A percentile compares a stretch with the other conserved stretches of the same genome.
phyloP scores from a whole-genome alignment of 35 echinoderm and acorn worm genomes.

The Ophiothrix spiculata region DNA sequence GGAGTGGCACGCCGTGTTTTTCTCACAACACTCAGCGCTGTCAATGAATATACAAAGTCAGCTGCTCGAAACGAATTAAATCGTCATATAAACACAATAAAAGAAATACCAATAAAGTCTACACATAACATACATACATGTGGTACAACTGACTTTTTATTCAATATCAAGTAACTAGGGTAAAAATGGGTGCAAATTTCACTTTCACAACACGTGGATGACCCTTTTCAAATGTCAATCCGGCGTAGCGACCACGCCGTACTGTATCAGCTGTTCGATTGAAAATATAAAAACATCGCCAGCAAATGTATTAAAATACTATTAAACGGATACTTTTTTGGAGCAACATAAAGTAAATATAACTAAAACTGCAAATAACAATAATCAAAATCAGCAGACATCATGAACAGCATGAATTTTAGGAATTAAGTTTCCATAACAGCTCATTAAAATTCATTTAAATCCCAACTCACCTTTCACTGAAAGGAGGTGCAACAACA shows the following conservation, averaged over 20 bases:
- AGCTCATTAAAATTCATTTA: constrained; percentile 16
- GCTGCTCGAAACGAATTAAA: too few relatives aligned
- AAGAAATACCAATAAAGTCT: not conserved
- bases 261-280: constrained; percentile 1
- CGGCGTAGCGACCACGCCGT: not conserved
- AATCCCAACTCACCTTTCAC: not conserved
- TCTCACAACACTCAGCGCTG: not conserved
- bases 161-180: not conserved
- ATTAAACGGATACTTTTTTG: too few relatives aligned
- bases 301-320: too few relatives aligned
- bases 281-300: too few relatives aligned
- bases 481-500: not conserved
- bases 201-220: not conserved
- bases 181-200: not conserved
- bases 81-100: too few relatives aligned
- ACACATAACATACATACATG: not conserved
- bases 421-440: constrained; percentile 1
- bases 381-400: too few relatives aligned
- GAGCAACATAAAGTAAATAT: too few relatives aligned
- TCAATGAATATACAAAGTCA: not conserved
- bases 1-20: constrained; percentile 2
- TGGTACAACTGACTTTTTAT: not conserved
- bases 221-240: constrained; percentile 15
- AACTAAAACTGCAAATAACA: too few relatives aligned
- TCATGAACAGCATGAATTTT: too few relatives aligned